Evolutionary conservation across 2,888 invertebrate genomes (phyloP).

Genomic region (Drosophila robusta): DNA sequence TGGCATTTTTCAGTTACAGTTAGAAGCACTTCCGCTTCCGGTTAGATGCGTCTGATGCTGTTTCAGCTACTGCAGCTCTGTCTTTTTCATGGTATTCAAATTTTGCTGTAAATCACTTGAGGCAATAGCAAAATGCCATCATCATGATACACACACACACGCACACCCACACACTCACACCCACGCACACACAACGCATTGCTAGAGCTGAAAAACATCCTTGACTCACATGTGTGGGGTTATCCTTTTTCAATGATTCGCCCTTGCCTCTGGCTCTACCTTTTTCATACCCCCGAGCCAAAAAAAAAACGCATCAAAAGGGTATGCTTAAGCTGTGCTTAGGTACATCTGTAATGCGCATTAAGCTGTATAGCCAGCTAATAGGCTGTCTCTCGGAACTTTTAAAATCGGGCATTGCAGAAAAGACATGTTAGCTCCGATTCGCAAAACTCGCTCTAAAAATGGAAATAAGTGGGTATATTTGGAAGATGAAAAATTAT

Average conservation of each 20-base stretch:
- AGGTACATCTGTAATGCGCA: background rate
- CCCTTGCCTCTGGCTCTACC: constrained; percentile 30
- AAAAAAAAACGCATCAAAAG: background rate
- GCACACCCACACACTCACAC: constrained; percentile 3
- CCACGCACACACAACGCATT: constrained; percentile 9
- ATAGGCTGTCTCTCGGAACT: background rate
- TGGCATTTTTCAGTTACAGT: constrained; percentile 12
- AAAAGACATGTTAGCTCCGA: no score
- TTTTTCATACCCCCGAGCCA: background rate
- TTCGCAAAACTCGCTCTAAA: no score
- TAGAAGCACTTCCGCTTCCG: constrained; percentile 48
- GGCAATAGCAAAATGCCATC: constrained; percentile 43
- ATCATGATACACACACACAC: constrained; percentile 20
- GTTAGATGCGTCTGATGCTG: constrained; percentile 17
- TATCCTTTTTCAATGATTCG: constrained; percentile 49
- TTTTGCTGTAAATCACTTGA: constrained; percentile 44
- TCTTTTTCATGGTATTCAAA: constrained; percentile 36
- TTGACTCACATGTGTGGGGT: constrained; percentile 44
- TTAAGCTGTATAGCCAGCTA: background rate
- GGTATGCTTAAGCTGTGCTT: constrained; percentile 7
- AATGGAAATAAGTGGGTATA: no score
- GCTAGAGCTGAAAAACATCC: constrained; percentile 27
- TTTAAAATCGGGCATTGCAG: background rate
- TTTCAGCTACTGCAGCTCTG: constrained; percentile 10
- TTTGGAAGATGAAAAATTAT: no score